Evolutionary conservation across 2,888 invertebrate genomes (phyloP), one percentile per base, ranked within the genome.

Genomic region (Leuctra nigra): DNA sequence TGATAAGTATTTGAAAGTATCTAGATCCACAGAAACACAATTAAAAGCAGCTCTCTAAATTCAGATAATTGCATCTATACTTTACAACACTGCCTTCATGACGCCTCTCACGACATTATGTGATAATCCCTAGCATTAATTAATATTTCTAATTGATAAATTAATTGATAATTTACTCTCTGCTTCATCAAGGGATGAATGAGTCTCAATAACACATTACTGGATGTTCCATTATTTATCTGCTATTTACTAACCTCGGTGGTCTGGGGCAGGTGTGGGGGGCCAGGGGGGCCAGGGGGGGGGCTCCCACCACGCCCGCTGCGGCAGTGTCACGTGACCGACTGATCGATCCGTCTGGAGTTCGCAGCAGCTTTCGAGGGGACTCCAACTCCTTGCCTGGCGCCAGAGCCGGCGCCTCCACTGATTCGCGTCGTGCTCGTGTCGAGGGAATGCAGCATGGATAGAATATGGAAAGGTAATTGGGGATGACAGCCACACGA

Each of bases 261-360:
- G 41, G 41, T 4, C 41, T 16, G 6, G 41, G 16, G 20, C 11
- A 41, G 41, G 14, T 4, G 41, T 18, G 41, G 9, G 22, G 44
- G 7, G 44, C 18, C 14, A 13, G 47, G 23, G 25, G 22, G 47
- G 47, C 18, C 39, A 39, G 50, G 33, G 33, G 50, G 50, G 18
- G 50, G 50, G 18, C 16, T 50, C 50, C 50, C 50, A 50, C 50
- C 50, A 50, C 50, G 50, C 50, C 54, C 54, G 54, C 54, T 54
- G 54, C 54, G 54, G 54, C 54, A 54, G 24, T 46, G 25, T 41
- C 54, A 54, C 54, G 54, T 54, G 54, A 54, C 41, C 44, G 47
- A 24, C 25, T 11, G 33, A 33, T 33, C 33, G 33, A 33, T 33
- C 33, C 33, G 50, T 50, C 50, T 50, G 50, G 50, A 50, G 33